A percentile compares a stretch with the other conserved stretches of the same genome.
These are phyloP conservation scores for Muscina levida DNA, from an alignment of 2,888 invertebrate genomes.

Conservation along the genomic window DNA sequence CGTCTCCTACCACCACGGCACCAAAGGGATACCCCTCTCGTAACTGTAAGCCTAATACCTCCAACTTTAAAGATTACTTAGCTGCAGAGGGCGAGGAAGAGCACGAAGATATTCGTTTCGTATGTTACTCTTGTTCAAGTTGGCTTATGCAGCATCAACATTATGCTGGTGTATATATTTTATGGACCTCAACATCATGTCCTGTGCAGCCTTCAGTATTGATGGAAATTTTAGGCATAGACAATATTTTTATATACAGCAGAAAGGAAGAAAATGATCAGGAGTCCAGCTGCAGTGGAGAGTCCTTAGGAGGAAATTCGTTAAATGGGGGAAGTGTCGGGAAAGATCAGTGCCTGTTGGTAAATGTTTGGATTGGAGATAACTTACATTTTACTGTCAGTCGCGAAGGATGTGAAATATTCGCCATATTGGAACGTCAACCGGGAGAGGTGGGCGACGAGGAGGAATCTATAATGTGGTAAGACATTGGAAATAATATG, in stretches of 20 bases:
- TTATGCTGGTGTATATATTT: constrained; percentile 70
- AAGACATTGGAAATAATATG: no score
- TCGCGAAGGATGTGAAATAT: constrained; percentile 44
- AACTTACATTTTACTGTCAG: constrained; percentile 40
- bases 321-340: not conserved
- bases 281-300: no score
- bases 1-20: not conserved
- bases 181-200: constrained; percentile 29
- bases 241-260: constrained; percentile 67
- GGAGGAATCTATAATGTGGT: no score
- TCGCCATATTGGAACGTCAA: constrained; percentile 15
- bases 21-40: no score
- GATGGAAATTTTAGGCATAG: constrained; percentile 69
- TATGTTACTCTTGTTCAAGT: constrained; percentile 60
- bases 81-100: constrained; percentile 66
- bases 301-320: no score
- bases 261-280: not conserved
- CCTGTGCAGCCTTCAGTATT: constrained; percentile 40
- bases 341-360: not conserved
- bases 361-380: constrained; percentile 54
- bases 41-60: not conserved
- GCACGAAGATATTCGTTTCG: constrained; percentile 64
- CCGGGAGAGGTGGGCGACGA: not conserved
- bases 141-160: constrained; percentile 68
- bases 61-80: not conserved